Evolutionary conservation across 2,888 invertebrate genomes (phyloP), one percentile per base, ranked within the genome.

Genomic region (Ophioninae sp.): DNA sequence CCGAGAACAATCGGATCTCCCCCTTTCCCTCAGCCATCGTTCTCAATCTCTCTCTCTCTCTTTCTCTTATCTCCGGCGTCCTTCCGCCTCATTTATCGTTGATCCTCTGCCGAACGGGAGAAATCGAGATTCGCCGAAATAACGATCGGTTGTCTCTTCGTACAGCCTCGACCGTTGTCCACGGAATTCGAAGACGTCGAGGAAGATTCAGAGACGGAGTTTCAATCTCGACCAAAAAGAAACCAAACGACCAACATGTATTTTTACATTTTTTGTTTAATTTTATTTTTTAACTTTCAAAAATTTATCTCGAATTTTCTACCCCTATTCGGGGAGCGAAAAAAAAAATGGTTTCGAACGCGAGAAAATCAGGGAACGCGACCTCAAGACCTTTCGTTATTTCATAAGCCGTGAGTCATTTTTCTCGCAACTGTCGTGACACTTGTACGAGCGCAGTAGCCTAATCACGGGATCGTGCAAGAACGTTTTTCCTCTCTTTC

Each of bases 401-500:
- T 51, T 51, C 51, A 51, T 51, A 17, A 44, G 44, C 44, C 44
- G 44, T 44, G 44, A 17, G 51, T 51, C 51, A 51, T 51, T 51
- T 51, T 51, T 51, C 17, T 51, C 13, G 5, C 51, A 51, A 51
- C 51, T 51, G 61, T 61, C 39, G 58, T 30, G 37, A 71, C n/a
- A 71, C 37, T 58, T 20, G 9, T 58, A 37, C 23, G 23, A 68
- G 23, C 13, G 58, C n/a, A 1, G 37, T 37, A 71, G 56, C 56
- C 51, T 58, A 71, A 71, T 58, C 71, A 56, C 56, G 17, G 72
- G 41, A 71, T 72, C 61, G 72, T 39, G 72, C 63, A 63, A 63
- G 77, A 77, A 77, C 30, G 56, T 64, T 64, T 73, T 79, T 67
- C 78, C 39, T 67, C 61, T 75, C 64, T 58, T 76, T 73, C 61